Percentiles rank a stretch among this genome's conserved stretches.
Evolutionary conservation across 2,888 invertebrate genomes (phyloP).

Genomic region (Pherbina coryleti): DNA sequence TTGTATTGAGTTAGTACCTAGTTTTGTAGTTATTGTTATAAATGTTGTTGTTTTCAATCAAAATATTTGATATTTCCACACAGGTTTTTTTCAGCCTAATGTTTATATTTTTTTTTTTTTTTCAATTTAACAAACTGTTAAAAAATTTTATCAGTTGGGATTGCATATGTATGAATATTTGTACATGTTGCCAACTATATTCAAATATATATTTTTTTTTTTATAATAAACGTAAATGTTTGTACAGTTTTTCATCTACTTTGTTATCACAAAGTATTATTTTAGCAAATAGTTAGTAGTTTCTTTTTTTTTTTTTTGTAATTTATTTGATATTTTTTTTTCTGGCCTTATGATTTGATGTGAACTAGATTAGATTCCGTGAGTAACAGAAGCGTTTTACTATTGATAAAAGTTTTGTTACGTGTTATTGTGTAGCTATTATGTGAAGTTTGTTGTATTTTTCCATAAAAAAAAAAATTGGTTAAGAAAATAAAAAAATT

Average conservation of each 20-base stretch:
- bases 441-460: too few relatives aligned
- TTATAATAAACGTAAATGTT: background rate
- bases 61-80: background rate
- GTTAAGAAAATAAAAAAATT: too few relatives aligned
- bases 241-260: background rate
- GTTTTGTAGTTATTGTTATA: constrained; percentile 23
- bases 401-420: too few relatives aligned
- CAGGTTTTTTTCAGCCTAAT: background rate
- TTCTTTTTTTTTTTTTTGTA: too few relatives aligned
- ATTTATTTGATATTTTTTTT: too few relatives aligned
- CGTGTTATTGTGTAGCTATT: too few relatives aligned
- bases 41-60: constrained; percentile 19
- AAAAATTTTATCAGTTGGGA: constrained; percentile 19
- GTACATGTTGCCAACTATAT: background rate
- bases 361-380: background rate
- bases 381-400: too few relatives aligned
- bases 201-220: background rate
- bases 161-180: background rate
- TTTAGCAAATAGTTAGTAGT: background rate
- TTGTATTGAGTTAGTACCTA: constrained; percentile 10
- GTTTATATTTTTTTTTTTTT: background rate
- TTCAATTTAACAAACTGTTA: background rate
- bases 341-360: background rate
- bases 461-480: too few relatives aligned
- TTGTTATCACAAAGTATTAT: constrained; percentile 7